phyloP scores from a whole-genome alignment of 1,140 invertebrate genomes.

The Drosophila miranda region DNA sequence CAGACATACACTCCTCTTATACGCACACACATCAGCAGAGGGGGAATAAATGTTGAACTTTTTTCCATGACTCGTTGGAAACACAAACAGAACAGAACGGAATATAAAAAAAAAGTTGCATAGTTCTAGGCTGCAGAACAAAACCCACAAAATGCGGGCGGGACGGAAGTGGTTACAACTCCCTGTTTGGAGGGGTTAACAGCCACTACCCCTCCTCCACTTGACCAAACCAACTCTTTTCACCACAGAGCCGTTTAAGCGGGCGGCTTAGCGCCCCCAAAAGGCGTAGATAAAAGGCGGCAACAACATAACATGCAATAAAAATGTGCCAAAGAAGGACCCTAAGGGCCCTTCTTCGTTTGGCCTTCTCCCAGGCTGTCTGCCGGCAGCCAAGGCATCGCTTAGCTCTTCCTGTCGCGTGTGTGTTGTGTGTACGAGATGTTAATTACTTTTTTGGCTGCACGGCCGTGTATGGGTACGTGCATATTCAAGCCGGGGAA shows the following conservation, averaged over 20 bases:
- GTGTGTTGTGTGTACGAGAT: constrained; percentile 26
- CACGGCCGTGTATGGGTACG: constrained; percentile 10
- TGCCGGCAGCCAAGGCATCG: constrained; percentile 30
- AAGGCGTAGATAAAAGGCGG: constrained; percentile 48
- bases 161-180: constrained; percentile 66
- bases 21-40: constrained; percentile 3
- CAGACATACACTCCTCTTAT: neutral
- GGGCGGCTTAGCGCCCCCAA: constrained; percentile 36
- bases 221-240: no score
- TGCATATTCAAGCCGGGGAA: neutral
- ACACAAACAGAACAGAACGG: constrained; percentile 28
- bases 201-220: neutral
- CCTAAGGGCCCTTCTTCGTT: constrained; percentile 13
- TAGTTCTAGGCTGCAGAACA: constrained; percentile 64
- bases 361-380: constrained; percentile 5
- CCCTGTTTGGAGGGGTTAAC: constrained; percentile 41
- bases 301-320: constrained; percentile 67
- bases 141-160: constrained; percentile 63
- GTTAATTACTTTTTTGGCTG: constrained; percentile 70
- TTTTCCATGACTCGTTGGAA: neutral
- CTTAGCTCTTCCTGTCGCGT: constrained; percentile 9
- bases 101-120: constrained; percentile 52
- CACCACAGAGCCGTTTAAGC: constrained; percentile 41
- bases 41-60: neutral
- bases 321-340: constrained; percentile 57